phyloP scores from a whole-genome alignment of 1,140 invertebrate genomes.

The Temnothorax curvispinosus region DNA sequence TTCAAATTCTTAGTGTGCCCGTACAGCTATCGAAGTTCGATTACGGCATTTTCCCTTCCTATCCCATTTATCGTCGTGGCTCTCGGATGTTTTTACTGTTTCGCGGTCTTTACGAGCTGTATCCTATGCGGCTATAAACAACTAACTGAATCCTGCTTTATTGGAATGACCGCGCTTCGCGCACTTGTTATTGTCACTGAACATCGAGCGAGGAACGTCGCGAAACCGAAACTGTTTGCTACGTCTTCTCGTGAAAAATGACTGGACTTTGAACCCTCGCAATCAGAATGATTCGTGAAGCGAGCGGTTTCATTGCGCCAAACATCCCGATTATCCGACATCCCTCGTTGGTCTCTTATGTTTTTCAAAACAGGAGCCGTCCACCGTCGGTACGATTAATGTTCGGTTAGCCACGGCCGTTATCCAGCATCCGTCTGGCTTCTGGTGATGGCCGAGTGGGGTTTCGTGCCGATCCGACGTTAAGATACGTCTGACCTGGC shows the following conservation, averaged over 20 bases:
- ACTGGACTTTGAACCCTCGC: not conserved
- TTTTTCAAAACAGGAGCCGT: conserved; percentile 78
- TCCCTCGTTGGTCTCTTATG: conserved; percentile 57
- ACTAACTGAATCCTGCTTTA: conserved; percentile 6
- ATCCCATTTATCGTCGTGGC: not conserved
- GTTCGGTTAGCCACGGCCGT: conserved; percentile 71
- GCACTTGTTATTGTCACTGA: conserved; percentile 1
- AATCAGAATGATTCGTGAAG: conserved; percentile 44
- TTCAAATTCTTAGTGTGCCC: not conserved
- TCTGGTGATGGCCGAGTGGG: conserved; percentile 66
- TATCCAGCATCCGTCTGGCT: conserved; percentile 77
- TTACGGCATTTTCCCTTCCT: conserved; percentile 44
- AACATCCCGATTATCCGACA: conserved; percentile 57
- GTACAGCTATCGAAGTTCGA: not conserved
- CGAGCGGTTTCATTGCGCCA: conserved; percentile 1
- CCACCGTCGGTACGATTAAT: conserved; percentile 80
- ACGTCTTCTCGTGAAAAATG: conserved; percentile 5
- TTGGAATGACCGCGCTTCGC: conserved; percentile 2
- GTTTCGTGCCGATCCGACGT: conserved; percentile 79
- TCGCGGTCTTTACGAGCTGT: conserved; percentile 21
- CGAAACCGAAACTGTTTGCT: conserved; percentile 20
- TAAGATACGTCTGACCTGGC: conserved; percentile 76
- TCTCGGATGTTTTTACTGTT: conserved; percentile 39
- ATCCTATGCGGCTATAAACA: conserved; percentile 20
- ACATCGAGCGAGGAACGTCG: not conserved